A percentile compares a stretch with the other conserved stretches of the same genome.
phyloP scores from a whole-genome alignment of 2,113 vertebrate genomes.

The Dicrurus megarhynchus region DNA sequence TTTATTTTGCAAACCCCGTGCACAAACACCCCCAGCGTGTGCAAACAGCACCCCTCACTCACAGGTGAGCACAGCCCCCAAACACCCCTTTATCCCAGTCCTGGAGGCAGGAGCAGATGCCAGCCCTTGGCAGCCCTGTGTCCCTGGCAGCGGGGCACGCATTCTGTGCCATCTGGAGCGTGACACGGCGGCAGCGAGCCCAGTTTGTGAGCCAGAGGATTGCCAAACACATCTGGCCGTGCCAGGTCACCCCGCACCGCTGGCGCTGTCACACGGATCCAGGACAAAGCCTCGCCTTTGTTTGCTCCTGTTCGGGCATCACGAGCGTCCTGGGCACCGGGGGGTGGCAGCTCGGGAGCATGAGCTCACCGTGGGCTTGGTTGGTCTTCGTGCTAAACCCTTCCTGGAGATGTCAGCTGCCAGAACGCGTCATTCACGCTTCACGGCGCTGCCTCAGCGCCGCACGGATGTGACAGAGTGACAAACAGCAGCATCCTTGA shows the following conservation, averaged over 20 bases:
- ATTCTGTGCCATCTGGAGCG: not conserved
- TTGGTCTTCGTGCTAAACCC: slow-evolving; percentile 35
- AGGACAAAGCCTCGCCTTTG: not conserved
- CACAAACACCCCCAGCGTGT: fast-evolving
- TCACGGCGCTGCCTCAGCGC: not conserved
- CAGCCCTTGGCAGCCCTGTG: too few relatives aligned
- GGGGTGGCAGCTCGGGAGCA: not conserved
- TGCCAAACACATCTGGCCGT: not conserved
- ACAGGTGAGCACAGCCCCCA: not conserved
- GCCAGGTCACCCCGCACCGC: not conserved
- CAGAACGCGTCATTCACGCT: slow-evolving; percentile 51
- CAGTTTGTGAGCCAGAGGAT: not conserved
- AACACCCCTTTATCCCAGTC: not conserved
- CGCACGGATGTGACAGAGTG: not conserved
- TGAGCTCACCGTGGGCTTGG: not conserved
- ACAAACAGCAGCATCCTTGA: not conserved
- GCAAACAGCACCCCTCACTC: not conserved
- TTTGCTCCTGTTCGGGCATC: not conserved
- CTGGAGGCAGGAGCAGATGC: not conserved
- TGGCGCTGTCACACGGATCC: not conserved
- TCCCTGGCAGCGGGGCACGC: not conserved
- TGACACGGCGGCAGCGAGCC: not conserved
- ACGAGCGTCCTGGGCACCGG: not conserved
- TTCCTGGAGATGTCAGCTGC: slow-evolving; percentile 66
- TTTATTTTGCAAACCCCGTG: not conserved